Conservation (phyloP, 2,797 vertebrate genomes). For the Calcarius lapponicus region DNA sequence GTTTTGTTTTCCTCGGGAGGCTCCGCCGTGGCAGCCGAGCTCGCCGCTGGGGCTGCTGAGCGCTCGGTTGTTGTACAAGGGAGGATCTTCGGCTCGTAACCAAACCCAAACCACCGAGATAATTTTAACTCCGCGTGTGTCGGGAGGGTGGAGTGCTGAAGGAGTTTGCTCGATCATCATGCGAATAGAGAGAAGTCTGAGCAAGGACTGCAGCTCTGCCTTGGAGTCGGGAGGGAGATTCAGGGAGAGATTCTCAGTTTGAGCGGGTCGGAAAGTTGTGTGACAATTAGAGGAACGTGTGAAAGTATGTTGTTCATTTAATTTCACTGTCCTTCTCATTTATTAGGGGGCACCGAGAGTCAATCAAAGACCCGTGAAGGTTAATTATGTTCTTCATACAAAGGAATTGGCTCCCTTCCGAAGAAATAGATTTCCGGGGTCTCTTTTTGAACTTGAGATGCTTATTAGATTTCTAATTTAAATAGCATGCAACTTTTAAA, state of each 20-base stretch:
- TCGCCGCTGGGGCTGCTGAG: neutral
- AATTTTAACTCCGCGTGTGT: neutral
- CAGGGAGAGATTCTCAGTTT: neutral
- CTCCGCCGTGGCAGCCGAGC: neutral
- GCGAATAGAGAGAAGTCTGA: neutral
- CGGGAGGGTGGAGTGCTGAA: neutral
- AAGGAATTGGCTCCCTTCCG: neutral
- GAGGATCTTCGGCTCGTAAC: neutral
- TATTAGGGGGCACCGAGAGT: neutral
- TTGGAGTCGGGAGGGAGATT: neutral
- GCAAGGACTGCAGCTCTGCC: neutral
- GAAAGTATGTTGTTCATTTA: neutral
- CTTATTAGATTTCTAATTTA: neutral
- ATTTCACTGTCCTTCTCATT: neutral
- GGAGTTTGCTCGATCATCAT: neutral
- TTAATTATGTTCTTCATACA: neutral
- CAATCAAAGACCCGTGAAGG: neutral
- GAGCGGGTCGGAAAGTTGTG: neutral
- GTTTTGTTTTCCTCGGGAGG: neutral
- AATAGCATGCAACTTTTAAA: neutral
- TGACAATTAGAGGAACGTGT: neutral
- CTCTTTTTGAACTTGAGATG: neutral
- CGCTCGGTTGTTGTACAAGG: neutral
- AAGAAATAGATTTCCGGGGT: neutral
- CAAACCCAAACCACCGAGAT: neutral